These are phyloP conservation scores for Eutolmus rufibarbis DNA, from an alignment of 2,888 invertebrate genomes.

Conservation along the genomic window DNA sequence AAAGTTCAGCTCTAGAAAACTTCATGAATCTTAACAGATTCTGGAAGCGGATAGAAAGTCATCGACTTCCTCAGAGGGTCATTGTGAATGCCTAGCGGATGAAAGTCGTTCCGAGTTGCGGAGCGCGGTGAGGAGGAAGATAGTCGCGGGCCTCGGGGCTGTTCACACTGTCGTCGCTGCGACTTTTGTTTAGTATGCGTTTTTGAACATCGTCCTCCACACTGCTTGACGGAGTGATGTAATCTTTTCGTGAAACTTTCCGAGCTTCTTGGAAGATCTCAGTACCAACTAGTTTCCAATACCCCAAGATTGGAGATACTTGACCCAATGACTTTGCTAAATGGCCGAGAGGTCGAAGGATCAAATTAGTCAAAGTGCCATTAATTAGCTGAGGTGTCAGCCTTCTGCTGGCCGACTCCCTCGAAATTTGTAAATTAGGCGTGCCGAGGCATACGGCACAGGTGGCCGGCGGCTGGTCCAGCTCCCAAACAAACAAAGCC, in stretches of 20 bases:
- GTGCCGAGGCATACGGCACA: not conserved
- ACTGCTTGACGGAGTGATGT: not conserved
- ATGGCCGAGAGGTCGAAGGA: not conserved
- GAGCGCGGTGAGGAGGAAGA: not conserved
- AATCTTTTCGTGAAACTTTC: not conserved
- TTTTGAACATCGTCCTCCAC: not conserved
- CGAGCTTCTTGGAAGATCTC: not conserved
- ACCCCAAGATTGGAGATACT: not conserved
- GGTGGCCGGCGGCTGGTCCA: not conserved
- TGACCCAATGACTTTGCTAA: not conserved
- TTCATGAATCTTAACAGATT: not conserved
- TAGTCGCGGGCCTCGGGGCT: not conserved
- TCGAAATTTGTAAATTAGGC: not conserved
- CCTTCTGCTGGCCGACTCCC: not conserved
- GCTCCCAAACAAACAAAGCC: not conserved
- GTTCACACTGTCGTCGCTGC: not conserved
- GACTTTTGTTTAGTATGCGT: not conserved
- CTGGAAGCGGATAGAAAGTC: conserved; percentile 9
- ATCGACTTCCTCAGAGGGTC: conserved; percentile 3
- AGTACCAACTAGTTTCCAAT: not conserved
- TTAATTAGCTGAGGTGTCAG: not conserved
- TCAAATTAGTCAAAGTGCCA: not conserved
- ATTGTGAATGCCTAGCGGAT: not conserved
- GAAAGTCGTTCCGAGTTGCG: not conserved
- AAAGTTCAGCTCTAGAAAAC: not conserved